Evolutionary conservation across 2,888 invertebrate species (phyloP), one percentile per base, ranked within the genome.

Genomic region (Andrena praecox): DNA sequence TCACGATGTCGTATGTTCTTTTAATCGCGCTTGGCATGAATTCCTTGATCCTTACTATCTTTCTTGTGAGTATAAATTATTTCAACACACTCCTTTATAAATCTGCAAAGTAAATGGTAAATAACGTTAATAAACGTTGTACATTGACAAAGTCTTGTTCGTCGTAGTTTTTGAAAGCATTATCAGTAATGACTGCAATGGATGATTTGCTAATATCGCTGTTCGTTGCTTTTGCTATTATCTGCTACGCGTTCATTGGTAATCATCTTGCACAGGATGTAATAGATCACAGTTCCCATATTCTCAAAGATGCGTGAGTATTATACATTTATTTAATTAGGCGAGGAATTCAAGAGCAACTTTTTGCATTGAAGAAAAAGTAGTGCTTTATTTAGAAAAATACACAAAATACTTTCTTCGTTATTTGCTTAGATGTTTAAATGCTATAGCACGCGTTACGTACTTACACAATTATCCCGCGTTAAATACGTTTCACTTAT

Each of bases 241-340:
- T 2, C 8, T 8, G 3, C 16, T 69, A 56, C n/a, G 2, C 29
- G 2, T 35, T 52, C 8, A 20, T 67, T 20, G 20, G 20, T 5
- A 20, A 20, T 54, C 20, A 67, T 33, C 20, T 33, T 20, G 67
- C 31, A 12, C 67, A 67, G 33, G 20, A 67, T 10, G 0, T 67
- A 20, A 31, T 67, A 24, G 12, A 67, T 20, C 67, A 67, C 20
- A 16, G 16, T 33, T 67, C 67, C 10, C 0, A 67, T 8, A 33
- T n/a, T 27, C 10, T 20, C 29, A 50, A 27, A 52, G 75, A 59
- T 75, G n/a, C 50, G 42, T 42, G 16, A 42, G 42, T 42, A 42
- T 5, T 42, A 42, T 42, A 42, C 12, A 42, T 16, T 16, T 4
- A 16, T 42, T 42, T 42, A 42, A 42, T 42, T 42, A 5, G 16